A percentile compares a stretch with the other conserved stretches of the same genome.
phyloP scores from a whole-genome alignment of 2,113 vertebrate species.

The Bungarus multicinctus region DNA sequence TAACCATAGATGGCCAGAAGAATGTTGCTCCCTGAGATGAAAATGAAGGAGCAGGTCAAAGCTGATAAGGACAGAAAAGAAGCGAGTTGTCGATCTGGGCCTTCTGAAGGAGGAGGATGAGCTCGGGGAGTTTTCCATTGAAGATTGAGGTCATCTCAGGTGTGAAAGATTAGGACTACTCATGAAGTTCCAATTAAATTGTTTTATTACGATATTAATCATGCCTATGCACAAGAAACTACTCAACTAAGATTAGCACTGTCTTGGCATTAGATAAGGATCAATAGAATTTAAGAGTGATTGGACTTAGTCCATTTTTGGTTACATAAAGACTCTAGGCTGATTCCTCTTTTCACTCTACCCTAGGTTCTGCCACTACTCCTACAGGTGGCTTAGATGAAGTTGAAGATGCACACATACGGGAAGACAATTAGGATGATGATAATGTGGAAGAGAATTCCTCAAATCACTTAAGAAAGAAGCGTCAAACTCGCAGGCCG shows the following conservation, averaged over 20 bases:
- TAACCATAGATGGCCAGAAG: background rate
- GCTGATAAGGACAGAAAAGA: constrained; percentile 87
- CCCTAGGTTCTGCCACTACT: background rate
- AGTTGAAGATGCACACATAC: background rate
- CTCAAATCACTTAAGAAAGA: background rate
- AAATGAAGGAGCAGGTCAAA: background rate
- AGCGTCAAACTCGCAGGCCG: too few species aligned
- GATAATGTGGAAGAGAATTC: background rate
- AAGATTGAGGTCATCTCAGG: constrained; percentile 66
- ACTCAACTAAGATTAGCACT: background rate
- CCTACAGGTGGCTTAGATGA: background rate
- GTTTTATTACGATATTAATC: background rate
- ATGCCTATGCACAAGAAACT: background rate
- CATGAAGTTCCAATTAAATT: background rate
- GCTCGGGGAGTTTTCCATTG: constrained; percentile 93
- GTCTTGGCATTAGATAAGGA: background rate
- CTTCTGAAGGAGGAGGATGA: constrained; percentile 94
- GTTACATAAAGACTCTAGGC: background rate
- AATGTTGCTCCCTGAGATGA: background rate
- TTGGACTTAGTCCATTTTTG: background rate
- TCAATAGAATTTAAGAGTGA: background rate
- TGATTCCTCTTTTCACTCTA: background rate
- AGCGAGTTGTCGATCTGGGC: constrained; percentile 88
- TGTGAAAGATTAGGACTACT: background rate
- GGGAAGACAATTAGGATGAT: background rate